Percentiles rank a stretch among this genome's conserved stretches.
Conservation (phyloP, 2,797 vertebrate species). For the Intellagama lesueurii region DNA sequence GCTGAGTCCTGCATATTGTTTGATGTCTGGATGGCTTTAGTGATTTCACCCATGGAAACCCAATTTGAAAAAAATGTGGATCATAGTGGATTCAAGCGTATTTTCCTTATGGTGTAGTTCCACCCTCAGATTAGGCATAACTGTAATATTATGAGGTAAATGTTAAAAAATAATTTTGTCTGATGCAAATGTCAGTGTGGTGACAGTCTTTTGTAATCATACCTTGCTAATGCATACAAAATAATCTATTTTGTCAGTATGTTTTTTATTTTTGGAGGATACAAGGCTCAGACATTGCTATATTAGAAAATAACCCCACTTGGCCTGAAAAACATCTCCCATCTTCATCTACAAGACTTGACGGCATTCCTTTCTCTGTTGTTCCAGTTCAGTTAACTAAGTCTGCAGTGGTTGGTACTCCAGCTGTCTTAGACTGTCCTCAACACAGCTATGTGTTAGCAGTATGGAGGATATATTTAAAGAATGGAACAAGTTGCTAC, state of each 20-base stretch:
- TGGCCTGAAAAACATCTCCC: not conserved
- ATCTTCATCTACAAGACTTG: not conserved
- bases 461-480: slow-evolving; percentile 51
- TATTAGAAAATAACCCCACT: not conserved
- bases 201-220: not conserved
- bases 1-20: too few species aligned
- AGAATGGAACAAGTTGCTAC: not conserved
- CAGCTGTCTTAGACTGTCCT: slow-evolving; percentile 18
- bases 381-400: not conserved
- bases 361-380: not conserved
- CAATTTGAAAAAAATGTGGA: too few species aligned
- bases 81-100: too few species aligned
- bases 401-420: rapidly evolving
- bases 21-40: too few species aligned
- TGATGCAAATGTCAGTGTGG: not conserved
- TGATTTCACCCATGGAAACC: too few species aligned
- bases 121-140: too few species aligned
- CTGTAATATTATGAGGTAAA: too few species aligned
- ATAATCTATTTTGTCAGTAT: not conserved
- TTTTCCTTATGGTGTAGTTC: too few species aligned
- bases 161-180: too few species aligned
- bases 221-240: not conserved
- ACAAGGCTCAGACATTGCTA: not conserved
- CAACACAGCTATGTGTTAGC: rapidly evolving
- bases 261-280: not conserved